A percentile compares a stretch with the other conserved stretches of the same genome.
phyloP scores from a whole-genome alignment of 2,113 vertebrate species.

The Hemicordylus capensis region DNA sequence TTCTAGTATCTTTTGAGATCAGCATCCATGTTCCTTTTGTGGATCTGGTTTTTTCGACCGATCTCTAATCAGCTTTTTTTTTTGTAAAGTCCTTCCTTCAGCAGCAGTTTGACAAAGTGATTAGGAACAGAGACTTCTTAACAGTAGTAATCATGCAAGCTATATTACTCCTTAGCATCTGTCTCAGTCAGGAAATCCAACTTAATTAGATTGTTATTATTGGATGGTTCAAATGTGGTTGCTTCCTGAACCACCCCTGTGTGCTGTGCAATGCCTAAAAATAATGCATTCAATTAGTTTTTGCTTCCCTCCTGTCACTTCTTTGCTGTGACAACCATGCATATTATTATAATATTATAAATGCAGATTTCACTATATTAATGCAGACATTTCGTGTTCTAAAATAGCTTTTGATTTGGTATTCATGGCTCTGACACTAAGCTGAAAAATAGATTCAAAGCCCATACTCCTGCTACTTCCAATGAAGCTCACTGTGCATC shows the following conservation, averaged over 20 bases:
- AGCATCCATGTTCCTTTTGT: not conserved
- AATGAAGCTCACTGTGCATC: no score
- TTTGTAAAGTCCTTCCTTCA: not conserved
- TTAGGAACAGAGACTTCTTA: not conserved
- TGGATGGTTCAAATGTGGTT: not conserved
- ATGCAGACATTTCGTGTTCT: not conserved
- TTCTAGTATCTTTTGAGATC: not conserved
- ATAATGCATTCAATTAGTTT: not conserved
- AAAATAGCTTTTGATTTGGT: not conserved
- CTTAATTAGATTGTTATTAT: constrained; percentile 19
- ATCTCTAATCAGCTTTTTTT: not conserved
- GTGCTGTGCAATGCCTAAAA: constrained; percentile 2
- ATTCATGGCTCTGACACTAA: not conserved
- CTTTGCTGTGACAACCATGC: not conserved
- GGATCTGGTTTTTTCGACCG: not conserved
- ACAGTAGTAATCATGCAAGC: not conserved
- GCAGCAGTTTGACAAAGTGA: not conserved
- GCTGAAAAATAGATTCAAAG: not conserved
- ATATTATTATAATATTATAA: not conserved
- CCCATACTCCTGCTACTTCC: not conserved
- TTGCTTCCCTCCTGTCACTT: not conserved
- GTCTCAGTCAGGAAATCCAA: not conserved
- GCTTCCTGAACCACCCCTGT: constrained; percentile 7
- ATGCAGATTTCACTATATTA: not conserved
- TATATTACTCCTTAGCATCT: not conserved